Evolutionary conservation across 2,113 vertebrate genomes (phyloP).

Genomic region (Dryoscopus gambensis): DNA sequence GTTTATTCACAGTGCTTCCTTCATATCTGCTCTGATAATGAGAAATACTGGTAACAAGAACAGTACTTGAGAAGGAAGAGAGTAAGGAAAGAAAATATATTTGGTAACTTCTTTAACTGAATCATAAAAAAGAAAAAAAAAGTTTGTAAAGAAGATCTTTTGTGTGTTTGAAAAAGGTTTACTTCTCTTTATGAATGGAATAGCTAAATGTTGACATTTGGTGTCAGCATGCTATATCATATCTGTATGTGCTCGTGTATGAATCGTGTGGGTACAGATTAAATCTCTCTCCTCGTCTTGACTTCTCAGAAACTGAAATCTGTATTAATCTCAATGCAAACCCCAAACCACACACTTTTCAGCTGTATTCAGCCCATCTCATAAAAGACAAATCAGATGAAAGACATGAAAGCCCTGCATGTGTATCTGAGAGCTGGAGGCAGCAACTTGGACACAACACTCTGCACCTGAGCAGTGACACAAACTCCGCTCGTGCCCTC

Average conservation of each 20-base stretch:
- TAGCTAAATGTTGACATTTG: not conserved
- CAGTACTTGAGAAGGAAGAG: not conserved
- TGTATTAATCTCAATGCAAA: not conserved
- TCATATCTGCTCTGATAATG: not conserved
- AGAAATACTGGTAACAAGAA: not conserved
- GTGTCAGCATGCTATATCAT: not conserved
- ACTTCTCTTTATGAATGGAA: not conserved
- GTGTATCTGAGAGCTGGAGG: not conserved
- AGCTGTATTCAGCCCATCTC: not conserved
- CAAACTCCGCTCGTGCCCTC: not conserved
- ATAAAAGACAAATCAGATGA: not conserved
- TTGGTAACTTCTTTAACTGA: not conserved
- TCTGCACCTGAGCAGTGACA: not conserved
- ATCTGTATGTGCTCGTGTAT: not conserved
- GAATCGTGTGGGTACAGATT: not conserved
- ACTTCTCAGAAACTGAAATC: not conserved
- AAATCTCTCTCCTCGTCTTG: not conserved
- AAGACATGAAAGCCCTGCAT: not conserved
- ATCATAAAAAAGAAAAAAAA: not conserved
- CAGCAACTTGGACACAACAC: accelerated
- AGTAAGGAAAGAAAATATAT: not conserved
- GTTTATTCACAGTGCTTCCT: constrained; percentile 18
- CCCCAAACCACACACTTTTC: not conserved
- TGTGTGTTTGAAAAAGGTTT: not conserved
- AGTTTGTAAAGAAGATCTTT: not conserved